These are phyloP conservation scores for Cyclargus thomasi DNA, from an alignment of 1,140 invertebrate genomes.

Conservation along the genomic window DNA sequence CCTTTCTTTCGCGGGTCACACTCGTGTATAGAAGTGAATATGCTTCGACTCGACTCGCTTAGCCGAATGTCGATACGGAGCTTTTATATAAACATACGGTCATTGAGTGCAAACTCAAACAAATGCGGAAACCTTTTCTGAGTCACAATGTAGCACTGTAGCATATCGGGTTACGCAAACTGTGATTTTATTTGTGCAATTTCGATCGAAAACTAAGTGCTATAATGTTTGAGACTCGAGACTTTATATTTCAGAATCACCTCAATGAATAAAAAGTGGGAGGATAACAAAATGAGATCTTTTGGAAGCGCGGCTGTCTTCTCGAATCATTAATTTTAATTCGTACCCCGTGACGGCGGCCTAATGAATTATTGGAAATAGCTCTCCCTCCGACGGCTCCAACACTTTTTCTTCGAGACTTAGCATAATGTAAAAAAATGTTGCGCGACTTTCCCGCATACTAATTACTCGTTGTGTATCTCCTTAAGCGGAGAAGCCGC, in stretches of 20 bases:
- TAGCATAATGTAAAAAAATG: constrained; percentile 75
- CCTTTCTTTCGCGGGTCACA: constrained; percentile 11
- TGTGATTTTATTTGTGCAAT: neutral
- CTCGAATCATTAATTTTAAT: constrained; percentile 74
- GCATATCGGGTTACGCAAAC: constrained; percentile 29
- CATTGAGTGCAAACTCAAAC: neutral
- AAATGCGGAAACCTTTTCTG: constrained; percentile 3
- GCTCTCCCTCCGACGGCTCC: constrained; percentile 51
- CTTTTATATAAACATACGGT: constrained; percentile 1
- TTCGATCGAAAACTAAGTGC: neutral
- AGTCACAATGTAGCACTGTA: neutral
- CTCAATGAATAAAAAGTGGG: constrained; percentile 63
- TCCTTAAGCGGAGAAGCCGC: constrained; percentile 44
- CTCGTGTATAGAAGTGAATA: neutral
- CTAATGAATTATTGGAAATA: constrained; percentile 74
- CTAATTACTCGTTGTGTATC: constrained; percentile 71
- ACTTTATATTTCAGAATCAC: constrained; percentile 34
- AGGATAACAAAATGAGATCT: constrained; percentile 59
- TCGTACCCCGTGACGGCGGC: constrained; percentile 65
- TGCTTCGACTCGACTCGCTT: neutral
- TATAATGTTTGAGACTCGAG: neutral
- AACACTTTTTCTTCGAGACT: constrained; percentile 66
- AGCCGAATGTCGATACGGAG: neutral
- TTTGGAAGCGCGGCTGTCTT: constrained; percentile 51
- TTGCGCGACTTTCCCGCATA: constrained; percentile 62